Base-by-base conservation (phyloP, 2,797 vertebrate species). In the Hippoglossus hippoglossus region DNA sequence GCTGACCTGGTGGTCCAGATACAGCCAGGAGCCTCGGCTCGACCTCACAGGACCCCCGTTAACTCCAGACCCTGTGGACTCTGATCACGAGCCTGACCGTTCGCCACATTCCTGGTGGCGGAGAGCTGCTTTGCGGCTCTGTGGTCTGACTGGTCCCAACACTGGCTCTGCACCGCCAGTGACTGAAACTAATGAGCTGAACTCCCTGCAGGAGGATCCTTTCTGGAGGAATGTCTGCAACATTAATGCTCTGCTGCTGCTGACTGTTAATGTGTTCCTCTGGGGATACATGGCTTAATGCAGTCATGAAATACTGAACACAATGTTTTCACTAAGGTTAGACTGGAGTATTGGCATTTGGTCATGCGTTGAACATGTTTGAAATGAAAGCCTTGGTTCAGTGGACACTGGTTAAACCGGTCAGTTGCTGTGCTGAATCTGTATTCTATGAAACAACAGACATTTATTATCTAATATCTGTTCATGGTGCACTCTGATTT, bases 201-300 rank as follows among this genome's bases (percentile, higher is more conserved):
- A 93, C 49, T 96, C 93, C 72, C 95, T 97, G 0, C 49, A 94
- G 54, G 97, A 99, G 59, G 18, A 93, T 10, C 94, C 94, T 0
- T n/a, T 95, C 2, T 98, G 97, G 97, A 96, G 81, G 79, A 75
- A 7, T 0, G 71, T 99, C 70, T 98, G 97, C 63, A 81, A 97
- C 1, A 1, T 92, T 2, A 97, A 97, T 0, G 97, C 96, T 4
- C 2, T 98, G 21, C 34, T 98, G 51, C 88, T 99, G 11, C 81
- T 99, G 55, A 69, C 91, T 11, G 22, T 95, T 39, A 98, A 96
- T 5, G 75, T 98, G 46, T 99, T 98, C 81, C 91, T 98, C 5
- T 99, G 97, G 97, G 96, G 96, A 0, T 99, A 96, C 75, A 97
- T 97, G 1, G 94, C 94, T 55, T 97, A 72, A 85, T 59, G 4